A percentile compares a stretch with the other conserved stretches of the same genome.
These are phyloP conservation scores for pig (Sus scrofa) DNA, from an alignment of 2,113 vertebrate genomes.

Conservation along the genomic window DNA sequence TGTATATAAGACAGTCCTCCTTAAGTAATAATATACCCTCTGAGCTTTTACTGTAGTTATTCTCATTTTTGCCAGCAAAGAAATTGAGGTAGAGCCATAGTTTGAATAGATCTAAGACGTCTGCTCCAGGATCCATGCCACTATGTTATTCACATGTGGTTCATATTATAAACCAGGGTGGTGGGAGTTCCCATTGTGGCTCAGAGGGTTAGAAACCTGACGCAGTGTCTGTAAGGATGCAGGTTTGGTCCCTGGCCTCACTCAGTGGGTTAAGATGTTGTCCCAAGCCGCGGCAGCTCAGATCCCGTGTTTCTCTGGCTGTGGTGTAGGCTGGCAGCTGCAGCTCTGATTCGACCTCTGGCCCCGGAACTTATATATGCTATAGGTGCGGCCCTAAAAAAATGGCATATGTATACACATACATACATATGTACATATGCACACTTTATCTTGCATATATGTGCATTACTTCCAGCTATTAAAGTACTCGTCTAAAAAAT, in stretches of 20 bases:
- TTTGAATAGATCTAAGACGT: not conserved
- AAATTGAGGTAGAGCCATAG: not conserved
- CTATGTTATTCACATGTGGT: not conserved
- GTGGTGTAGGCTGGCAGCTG: no score
- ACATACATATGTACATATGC: no score
- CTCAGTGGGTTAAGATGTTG: no score
- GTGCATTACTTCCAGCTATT: slow-evolving; percentile 7
- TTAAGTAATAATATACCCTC: not conserved
- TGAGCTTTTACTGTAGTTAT: not conserved
- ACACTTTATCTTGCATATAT: not conserved
- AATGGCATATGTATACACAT: no score
- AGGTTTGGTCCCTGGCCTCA: no score
- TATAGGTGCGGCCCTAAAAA: no score
- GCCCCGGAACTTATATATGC: no score
- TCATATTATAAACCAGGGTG: slow-evolving; percentile 10
- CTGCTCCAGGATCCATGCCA: not conserved
- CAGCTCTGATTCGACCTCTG: no score
- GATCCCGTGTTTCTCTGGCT: no score
- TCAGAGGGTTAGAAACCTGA: no score
- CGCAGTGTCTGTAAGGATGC: no score
- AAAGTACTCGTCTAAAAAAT: slow-evolving; percentile 31
- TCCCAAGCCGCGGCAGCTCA: no score
- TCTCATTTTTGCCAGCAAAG: slow-evolving; percentile 36
- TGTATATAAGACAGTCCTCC: not conserved
- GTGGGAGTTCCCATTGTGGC: not conserved